These are phyloP conservation scores for Troides helena DNA, from an alignment of 2,888 invertebrate species.

Conservation along the genomic window DNA sequence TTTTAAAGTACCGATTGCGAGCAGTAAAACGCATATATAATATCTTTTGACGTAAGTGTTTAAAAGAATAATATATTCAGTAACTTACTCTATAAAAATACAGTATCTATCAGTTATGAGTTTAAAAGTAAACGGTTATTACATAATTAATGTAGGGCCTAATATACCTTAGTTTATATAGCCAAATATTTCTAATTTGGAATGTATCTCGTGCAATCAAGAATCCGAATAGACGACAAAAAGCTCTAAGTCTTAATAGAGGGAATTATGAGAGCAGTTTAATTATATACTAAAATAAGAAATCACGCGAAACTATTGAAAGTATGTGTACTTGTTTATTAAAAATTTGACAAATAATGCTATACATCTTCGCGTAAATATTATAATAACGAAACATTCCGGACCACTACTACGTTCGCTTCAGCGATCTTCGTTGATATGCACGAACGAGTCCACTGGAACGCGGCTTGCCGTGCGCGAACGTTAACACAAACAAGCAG, in stretches of 20 bases:
- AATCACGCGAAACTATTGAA: background rate
- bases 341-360: background rate
- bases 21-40: too few relatives aligned
- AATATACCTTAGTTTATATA: too few relatives aligned
- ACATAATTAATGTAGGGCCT: background rate
- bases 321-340: background rate
- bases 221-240: too few relatives aligned
- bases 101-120: background rate
- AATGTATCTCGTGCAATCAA: too few relatives aligned
- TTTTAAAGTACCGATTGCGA: background rate
- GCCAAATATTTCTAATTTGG: too few relatives aligned
- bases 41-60: background rate
- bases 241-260: too few relatives aligned
- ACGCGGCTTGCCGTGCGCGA: constrained; percentile 41
- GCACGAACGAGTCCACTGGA: constrained; percentile 49
- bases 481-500: constrained; percentile 53
- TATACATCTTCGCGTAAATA: background rate
- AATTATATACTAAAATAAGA: background rate
- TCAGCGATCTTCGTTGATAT: constrained; percentile 47
- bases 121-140: background rate
- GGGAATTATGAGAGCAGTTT: too few relatives aligned
- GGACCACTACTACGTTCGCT: constrained; percentile 35
- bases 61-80: background rate
- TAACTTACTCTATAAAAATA: background rate
- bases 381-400: constrained; percentile 14